phyloP scores from a whole-genome alignment of 2,888 invertebrate species.

The Rhabditoides inermis region DNA sequence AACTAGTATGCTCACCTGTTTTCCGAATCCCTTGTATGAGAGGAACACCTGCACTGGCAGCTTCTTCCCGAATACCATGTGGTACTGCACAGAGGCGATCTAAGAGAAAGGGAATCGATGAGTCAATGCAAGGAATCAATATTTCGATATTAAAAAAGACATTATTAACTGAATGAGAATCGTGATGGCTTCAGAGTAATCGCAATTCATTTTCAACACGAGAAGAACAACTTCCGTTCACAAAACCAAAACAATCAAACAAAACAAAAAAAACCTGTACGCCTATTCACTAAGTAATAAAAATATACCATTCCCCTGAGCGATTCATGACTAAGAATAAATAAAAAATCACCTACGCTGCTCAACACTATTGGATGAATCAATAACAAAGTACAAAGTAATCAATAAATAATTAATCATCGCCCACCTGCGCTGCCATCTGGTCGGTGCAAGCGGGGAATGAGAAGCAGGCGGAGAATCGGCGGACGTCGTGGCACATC shows the following conservation, averaged over 20 bases:
- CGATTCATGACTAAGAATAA: not conserved
- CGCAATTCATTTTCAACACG: no score
- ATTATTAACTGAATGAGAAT: no score
- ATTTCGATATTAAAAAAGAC: not conserved
- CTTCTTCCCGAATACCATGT: conserved; percentile 39
- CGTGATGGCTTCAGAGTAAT: no score
- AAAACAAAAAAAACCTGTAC: no score
- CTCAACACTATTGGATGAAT: no score
- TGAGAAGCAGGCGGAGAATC: conserved; percentile 29
- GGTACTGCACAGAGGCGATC: conserved; percentile 36
- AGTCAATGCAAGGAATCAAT: not conserved
- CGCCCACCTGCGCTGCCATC: conserved; percentile 23
- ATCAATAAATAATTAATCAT: no score
- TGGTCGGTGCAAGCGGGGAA: conserved; percentile 30
- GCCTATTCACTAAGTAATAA: no score
- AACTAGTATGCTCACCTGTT: conserved; percentile 15
- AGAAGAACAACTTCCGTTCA: no score
- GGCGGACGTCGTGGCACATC: conserved; percentile 32
- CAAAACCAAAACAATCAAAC: no score
- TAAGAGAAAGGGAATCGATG: conserved; percentile 2
- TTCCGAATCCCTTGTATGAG: conserved; percentile 33
- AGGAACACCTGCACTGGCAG: conserved; percentile 32
- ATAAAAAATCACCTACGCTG: no score
- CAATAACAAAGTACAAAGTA: no score
- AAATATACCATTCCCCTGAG: no score